Percentiles rank a stretch among this genome's conserved stretches.
These are phyloP conservation scores for Phylloscopus whistleri DNA, from an alignment of 2,113 vertebrate genomes.

Conservation along the genomic window DNA sequence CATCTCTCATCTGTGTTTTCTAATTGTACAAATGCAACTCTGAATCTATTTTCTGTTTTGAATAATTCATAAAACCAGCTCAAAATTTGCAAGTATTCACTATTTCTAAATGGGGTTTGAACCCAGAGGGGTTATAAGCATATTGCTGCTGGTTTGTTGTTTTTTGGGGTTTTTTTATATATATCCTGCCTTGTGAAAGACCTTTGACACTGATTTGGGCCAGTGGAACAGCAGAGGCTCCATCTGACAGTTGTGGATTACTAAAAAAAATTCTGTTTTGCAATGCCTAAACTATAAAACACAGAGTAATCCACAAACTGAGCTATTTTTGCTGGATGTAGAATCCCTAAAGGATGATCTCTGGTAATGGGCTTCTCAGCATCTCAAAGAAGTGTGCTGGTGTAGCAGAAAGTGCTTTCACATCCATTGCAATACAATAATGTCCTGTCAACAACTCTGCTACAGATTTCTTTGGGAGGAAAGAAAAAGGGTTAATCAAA, in stretches of 20 bases:
- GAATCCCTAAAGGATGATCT: constrained; percentile 43
- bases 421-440: not conserved
- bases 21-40: constrained; percentile 33
- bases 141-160: not conserved
- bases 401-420: not conserved
- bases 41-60: constrained; percentile 37
- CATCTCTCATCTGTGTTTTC: constrained; percentile 48
- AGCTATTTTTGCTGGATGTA: constrained; percentile 24
- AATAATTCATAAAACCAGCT: constrained; percentile 53
- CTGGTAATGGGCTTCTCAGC: constrained; percentile 25
- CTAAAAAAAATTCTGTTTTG: not conserved
- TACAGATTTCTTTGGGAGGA: not conserved
- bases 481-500: not conserved
- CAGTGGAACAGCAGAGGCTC: not conserved
- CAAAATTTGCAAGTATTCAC: constrained; percentile 50
- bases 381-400: not conserved
- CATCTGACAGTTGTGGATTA: not conserved
- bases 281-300: not conserved
- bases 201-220: constrained; percentile 1
- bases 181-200: not conserved
- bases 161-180: not conserved
- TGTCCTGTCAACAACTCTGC: not conserved
- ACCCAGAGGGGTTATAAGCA: not conserved
- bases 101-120: constrained; percentile 12
- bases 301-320: constrained; percentile 6